Evolutionary conservation across 2,888 invertebrate species (phyloP), one percentile per base, ranked within the genome.

Genomic region (Chrysodeixis includens): DNA sequence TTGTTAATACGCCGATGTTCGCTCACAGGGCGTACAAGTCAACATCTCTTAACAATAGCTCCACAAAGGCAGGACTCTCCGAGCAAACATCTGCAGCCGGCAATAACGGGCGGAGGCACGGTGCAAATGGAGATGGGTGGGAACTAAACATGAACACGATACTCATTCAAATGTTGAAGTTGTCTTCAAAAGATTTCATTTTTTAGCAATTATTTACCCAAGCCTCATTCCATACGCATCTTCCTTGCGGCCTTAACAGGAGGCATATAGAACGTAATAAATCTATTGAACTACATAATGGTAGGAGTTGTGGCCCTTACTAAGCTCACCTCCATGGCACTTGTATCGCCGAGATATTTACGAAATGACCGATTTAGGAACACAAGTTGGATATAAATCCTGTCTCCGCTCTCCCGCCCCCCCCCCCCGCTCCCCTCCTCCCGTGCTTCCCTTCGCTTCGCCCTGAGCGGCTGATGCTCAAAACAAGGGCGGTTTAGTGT

Each of bases 331-430:
- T 8, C 5, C 14, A 35, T 30, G 56, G 1, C 35, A 46, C 7
- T 30, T 18, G 8, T 26, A 59, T 16, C 53, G 44, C 22, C n/a
- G 35, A 9, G 35, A 53, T 71, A 59, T 59, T 73, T 73, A 67
- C 56, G 56, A 62, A 44, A 57, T 26, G 59, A 54, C 62, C 44
- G 32, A 44, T 44, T 56, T 44, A 58, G 9, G 12, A 59, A 18
- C 63, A 60, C 62, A 74, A 57, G 74, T 63, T 63, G 70, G 40
- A 53, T 35, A 74, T 61, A 56, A 61, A 58, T 53, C 55, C 49
- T 53, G 53, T 30, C 26, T 40, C 40, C n/a, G 40, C 14, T 14
- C 6, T n/a, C 6, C 5, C 40, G n/a, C 40, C 40, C 40, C n/a
- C 40, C n/a, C n/a, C 40, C 40, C 35, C 35, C 35, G 4, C 35